Evolutionary conservation across 2,113 vertebrate species (phyloP).

Genomic region (Corythornis vintsioides): DNA sequence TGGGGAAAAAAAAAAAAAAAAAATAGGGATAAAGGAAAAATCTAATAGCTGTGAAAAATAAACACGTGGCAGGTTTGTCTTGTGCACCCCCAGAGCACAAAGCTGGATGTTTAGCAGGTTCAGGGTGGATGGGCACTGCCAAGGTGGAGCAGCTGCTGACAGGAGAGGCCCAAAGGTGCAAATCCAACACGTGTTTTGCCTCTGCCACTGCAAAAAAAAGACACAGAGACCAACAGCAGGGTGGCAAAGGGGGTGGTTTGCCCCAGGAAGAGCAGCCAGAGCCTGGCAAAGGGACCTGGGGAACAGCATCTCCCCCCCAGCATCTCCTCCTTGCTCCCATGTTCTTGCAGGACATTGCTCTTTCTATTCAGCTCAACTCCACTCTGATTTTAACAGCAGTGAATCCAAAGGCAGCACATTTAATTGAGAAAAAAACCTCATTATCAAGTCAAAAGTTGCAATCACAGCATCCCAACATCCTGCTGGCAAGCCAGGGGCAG

Average conservation of each 20-base stretch:
- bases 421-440: rapidly evolving
- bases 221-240: too few relatives aligned
- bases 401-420: not conserved
- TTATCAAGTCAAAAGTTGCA: not conserved
- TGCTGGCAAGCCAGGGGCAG: not conserved
- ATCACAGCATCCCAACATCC: not conserved
- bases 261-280: too few relatives aligned
- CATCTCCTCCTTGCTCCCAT: not conserved
- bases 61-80: not conserved
- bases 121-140: not conserved
- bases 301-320: not conserved
- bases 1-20: not conserved
- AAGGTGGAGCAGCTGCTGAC: not conserved
- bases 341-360: not conserved
- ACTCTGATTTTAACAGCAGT: not conserved
- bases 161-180: not conserved
- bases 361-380: not conserved
- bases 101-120: not conserved
- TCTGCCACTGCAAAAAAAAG: not conserved
- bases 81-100: not conserved
- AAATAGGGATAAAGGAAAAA: not conserved
- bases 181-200: not conserved
- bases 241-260: not conserved
- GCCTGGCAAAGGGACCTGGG: not conserved
- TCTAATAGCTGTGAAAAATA: not conserved